These are phyloP conservation scores for Selenia dentaria DNA, from an alignment of 2,888 invertebrate species.

Conservation along the genomic window DNA sequence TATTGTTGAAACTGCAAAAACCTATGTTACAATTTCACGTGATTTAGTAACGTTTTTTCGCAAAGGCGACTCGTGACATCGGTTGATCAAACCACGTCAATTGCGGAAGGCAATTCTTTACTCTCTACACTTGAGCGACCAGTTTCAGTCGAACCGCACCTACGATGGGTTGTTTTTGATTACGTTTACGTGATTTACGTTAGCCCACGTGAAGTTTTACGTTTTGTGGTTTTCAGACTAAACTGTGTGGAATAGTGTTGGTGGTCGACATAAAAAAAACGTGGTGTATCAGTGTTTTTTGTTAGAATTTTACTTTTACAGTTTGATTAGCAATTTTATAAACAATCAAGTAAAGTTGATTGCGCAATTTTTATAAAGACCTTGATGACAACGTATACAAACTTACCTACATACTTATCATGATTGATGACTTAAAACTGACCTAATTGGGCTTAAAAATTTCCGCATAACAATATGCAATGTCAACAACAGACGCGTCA, in stretches of 20 bases:
- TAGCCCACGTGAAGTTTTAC: constrained; percentile 6
- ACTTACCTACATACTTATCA: background rate
- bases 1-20: background rate
- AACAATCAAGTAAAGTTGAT: too few relatives aligned
- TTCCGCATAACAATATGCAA: too few relatives aligned
- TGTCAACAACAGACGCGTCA: too few relatives aligned
- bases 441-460: too few relatives aligned
- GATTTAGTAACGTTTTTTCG: background rate
- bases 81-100: constrained; percentile 1
- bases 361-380: background rate
- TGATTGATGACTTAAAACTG: background rate
- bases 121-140: constrained; percentile 15
- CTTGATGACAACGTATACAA: background rate
- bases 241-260: too few relatives aligned
- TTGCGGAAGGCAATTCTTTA: constrained; percentile 10
- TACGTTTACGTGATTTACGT: constrained; percentile 2
- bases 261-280: too few relatives aligned
- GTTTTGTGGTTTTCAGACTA: constrained; percentile 4
- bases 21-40: constrained; percentile 1
- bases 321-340: too few relatives aligned
- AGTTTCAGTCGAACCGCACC: constrained; percentile 38
- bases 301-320: too few relatives aligned
- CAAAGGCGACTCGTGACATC: background rate
- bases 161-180: constrained; percentile 38
- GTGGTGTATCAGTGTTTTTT: too few relatives aligned